A percentile compares a stretch with the other conserved stretches of the same genome.
These are phyloP conservation scores for Coranthus polyacanthus DNA, from an alignment of 2,797 vertebrate genomes.

Conservation along the genomic window DNA sequence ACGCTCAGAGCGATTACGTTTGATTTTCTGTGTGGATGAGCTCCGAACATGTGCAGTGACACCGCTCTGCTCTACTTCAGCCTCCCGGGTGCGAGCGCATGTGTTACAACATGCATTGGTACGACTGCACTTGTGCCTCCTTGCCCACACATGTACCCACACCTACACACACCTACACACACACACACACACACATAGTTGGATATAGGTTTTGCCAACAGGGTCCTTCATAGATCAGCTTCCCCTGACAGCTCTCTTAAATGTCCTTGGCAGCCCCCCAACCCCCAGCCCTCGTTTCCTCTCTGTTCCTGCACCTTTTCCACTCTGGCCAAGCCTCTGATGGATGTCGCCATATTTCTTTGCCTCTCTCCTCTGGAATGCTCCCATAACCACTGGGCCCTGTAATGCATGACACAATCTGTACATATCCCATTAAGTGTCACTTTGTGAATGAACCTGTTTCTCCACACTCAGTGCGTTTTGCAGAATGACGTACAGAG, in stretches of 20 bases:
- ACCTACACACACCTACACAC: constrained; percentile 20
- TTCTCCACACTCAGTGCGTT: constrained; percentile 49
- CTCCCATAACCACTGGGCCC: constrained; percentile 71
- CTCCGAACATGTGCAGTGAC: constrained; percentile 54
- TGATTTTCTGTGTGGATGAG: constrained; percentile 69
- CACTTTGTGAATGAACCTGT: constrained; percentile 76
- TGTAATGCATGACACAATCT: constrained; percentile 80
- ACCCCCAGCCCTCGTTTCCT: constrained; percentile 54
- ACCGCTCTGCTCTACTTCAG: constrained; percentile 41
- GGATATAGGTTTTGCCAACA: constrained; percentile 76
- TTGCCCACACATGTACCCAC: constrained; percentile 20
- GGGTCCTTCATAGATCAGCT: constrained; percentile 83
- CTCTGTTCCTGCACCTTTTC: constrained; percentile 72
- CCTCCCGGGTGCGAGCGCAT: constrained; percentile 53
- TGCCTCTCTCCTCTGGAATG: constrained; percentile 69
- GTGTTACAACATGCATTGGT: constrained; percentile 47
- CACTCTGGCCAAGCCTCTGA: constrained; percentile 70
- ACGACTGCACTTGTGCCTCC: constrained; percentile 29
- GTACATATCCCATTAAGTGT: constrained; percentile 81
- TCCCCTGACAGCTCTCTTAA: constrained; percentile 85
- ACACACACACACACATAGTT: constrained; percentile 40
- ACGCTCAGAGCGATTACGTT: constrained; percentile 46
- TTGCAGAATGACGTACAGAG: constrained; percentile 45
- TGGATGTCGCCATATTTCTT: constrained; percentile 83
- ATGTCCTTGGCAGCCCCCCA: constrained; percentile 86